Base-by-base conservation (phyloP, 1,140 invertebrate genomes). In the Lepidurus apus region DNA sequence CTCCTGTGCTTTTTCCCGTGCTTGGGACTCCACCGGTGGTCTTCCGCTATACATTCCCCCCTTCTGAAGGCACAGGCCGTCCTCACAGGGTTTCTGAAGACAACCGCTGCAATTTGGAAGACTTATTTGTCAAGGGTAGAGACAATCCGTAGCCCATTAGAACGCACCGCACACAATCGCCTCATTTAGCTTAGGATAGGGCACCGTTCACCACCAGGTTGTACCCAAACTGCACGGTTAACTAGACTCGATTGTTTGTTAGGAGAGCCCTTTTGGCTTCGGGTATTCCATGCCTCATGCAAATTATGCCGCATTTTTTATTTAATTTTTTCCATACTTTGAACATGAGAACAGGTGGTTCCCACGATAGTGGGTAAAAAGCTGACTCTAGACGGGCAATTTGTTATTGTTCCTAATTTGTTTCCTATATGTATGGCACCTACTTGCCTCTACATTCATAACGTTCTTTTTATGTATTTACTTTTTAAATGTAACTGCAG, bases 61-160 rank as follows among this genome's bases (percentile, higher is more conserved):
- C 9, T 65, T 65, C 21, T n/a, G 3, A n/a, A 65, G 53, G 53
- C 53, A 8, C 53, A 65, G 53, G 21, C 21, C 53, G 53, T 65
- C 17, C 53, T 65, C 53, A 9, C 17, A 65, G 21, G 53, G 53
- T 9, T 65, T 17, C 21, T 21, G 53, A 65, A 65, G 53, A 65
- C 53, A 65, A 65, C 53, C 53, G 53, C 53, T 17, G 53, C 53
- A 65, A 65, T 65, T 65, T 65, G 53, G 9, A 65, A 65, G 53
- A 65, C 53, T 21, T 65, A 65, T 65, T 65, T 65, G 53, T 65
- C 53, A 65, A 65, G 53, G 53, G n/a, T 65, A n/a, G 53, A 65
- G 53, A 65, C 53, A 65, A 65, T 65, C 13, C 53, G 9, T 7
- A 21, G 21, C 17, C 53, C 53, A 65, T 65, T 65, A 65, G 17